Conservation (phyloP, 2,113 vertebrate genomes). For the Bettongia penicillata region DNA sequence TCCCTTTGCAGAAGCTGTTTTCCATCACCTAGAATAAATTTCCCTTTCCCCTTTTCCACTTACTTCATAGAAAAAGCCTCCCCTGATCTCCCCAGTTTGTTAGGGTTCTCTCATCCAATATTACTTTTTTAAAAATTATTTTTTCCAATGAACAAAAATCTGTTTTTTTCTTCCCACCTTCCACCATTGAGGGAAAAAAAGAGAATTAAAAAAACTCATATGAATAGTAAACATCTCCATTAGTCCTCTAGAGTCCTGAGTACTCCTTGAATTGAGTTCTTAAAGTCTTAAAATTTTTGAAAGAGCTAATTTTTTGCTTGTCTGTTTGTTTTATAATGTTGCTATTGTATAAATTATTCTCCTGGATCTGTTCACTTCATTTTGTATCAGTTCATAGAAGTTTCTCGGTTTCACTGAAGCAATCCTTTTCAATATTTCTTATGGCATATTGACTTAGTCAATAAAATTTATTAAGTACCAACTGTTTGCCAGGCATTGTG, state of each 20-base stretch:
- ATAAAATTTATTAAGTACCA: background rate
- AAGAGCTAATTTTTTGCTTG: background rate
- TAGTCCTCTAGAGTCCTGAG: background rate
- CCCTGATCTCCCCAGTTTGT: background rate
- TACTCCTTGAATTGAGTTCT: background rate
- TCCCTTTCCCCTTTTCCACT: background rate
- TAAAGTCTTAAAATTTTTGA: background rate
- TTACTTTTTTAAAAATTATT: background rate
- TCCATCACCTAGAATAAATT: background rate
- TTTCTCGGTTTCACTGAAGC: background rate
- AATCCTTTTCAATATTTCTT: background rate
- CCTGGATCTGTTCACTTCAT: background rate
- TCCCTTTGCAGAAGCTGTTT: background rate
- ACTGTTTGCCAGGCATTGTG: background rate
- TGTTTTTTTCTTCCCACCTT: background rate
- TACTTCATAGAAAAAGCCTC: background rate
- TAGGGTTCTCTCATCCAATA: background rate
- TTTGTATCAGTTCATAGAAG: background rate
- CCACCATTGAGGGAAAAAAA: background rate
- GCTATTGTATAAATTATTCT: background rate
- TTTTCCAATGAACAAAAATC: background rate
- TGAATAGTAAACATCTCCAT: background rate
- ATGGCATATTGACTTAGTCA: background rate
- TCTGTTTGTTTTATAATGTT: background rate
- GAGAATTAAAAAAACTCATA: background rate